phyloP scores from a whole-genome alignment of 2,888 invertebrate species.

The Dryomyza anilis region DNA sequence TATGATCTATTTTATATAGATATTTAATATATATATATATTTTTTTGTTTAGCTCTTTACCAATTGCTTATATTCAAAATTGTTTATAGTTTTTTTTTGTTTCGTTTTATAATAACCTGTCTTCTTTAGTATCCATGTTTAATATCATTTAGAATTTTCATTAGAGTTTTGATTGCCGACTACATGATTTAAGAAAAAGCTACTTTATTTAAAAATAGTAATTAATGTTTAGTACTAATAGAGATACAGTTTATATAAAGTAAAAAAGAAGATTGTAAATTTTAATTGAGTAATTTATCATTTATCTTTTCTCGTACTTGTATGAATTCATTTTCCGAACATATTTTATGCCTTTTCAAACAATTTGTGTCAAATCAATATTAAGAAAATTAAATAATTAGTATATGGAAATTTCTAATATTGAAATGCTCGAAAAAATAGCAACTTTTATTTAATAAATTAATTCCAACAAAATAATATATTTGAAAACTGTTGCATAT shows the following conservation, averaged over 20 bases:
- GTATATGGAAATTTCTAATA: too few relatives aligned
- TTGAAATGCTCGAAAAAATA: neutral
- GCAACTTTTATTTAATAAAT: too few relatives aligned
- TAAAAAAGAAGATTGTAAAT: too few relatives aligned
- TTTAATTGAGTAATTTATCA: too few relatives aligned
- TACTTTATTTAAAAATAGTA: neutral
- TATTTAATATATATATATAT: neutral
- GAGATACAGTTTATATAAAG: too few relatives aligned
- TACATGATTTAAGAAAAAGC: neutral
- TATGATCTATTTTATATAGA: neutral
- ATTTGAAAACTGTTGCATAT: too few relatives aligned
- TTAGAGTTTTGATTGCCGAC: conserved; percentile 11
- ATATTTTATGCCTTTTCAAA: neutral
- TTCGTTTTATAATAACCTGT: neutral
- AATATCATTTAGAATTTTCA: conserved; percentile 24
- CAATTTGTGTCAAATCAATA: too few relatives aligned
- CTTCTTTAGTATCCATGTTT: too few relatives aligned
- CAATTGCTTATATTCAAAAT: neutral
- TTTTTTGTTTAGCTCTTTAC: neutral
- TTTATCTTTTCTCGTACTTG: too few relatives aligned
- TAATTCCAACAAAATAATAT: too few relatives aligned
- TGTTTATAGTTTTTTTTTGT: neutral
- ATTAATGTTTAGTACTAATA: neutral
- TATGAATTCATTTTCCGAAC: neutral
- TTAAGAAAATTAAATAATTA: too few relatives aligned